A percentile compares a stretch with the other conserved stretches of the same genome.
phyloP scores from a whole-genome alignment of 23 tunicate species.

The Oikopleura dioica region DNA sequence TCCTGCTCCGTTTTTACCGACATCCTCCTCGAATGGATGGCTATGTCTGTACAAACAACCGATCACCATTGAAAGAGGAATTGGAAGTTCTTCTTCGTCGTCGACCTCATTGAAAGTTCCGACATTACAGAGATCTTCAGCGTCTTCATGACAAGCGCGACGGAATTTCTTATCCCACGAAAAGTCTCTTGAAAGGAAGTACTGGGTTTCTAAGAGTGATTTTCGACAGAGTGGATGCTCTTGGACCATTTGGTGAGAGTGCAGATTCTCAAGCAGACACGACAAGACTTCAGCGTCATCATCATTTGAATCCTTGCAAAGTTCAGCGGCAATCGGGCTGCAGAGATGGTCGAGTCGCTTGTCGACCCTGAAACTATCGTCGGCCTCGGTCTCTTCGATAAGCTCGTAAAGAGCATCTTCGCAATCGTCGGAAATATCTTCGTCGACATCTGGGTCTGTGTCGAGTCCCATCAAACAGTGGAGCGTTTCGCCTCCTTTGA shows the following conservation, averaged over 20 bases:
- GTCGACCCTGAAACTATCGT: too few relatives aligned
- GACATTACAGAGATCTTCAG: slow-evolving; percentile 14
- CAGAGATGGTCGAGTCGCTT: too few relatives aligned
- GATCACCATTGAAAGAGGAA: slow-evolving; percentile 34
- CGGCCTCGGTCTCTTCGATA: too few relatives aligned
- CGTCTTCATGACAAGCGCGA: slow-evolving; percentile 21
- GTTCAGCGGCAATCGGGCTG: too few relatives aligned
- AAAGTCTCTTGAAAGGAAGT: slow-evolving; percentile 50
- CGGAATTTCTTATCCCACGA: slow-evolving; percentile 15
- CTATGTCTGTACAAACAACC: slow-evolving; percentile 41
- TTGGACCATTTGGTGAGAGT: slow-evolving; percentile 18
- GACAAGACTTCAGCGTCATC: slow-evolving; percentile 56
- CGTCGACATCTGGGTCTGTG: slow-evolving; percentile 11
- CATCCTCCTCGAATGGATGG: too few relatives aligned
- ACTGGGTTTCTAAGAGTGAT: slow-evolving; percentile 35
- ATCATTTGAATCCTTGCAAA: too few relatives aligned
- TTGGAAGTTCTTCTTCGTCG: slow-evolving; percentile 15
- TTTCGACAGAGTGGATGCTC: slow-evolving; percentile 39
- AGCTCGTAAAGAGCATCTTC: too few relatives aligned
- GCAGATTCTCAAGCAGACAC: slow-evolving; percentile 49
- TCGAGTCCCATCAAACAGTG: slow-evolving; percentile 43
- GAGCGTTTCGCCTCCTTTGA: slow-evolving; percentile 31
- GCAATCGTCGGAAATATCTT: slow-evolving; percentile 10
- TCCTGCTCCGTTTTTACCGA: too few relatives aligned
- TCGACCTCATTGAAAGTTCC: neutral